Conservation (phyloP, 2,888 invertebrate species). For the Ennomos erosarius region DNA sequence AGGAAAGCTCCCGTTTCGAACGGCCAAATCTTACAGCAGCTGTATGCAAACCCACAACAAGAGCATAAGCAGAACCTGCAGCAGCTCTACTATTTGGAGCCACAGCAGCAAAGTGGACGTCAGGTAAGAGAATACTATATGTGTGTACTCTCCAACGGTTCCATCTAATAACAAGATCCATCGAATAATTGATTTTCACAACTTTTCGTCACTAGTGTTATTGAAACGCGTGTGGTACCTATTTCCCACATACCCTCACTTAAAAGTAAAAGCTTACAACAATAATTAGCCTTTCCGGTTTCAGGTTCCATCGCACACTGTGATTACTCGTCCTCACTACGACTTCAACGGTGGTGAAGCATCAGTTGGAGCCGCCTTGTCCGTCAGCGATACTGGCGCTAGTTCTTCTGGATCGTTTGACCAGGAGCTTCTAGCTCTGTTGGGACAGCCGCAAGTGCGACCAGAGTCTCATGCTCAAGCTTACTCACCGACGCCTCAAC, state of each 20-base stretch:
- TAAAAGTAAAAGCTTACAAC: too few species aligned
- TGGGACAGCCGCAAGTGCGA: conserved; percentile 62
- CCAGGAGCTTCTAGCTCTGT: conserved; percentile 67
- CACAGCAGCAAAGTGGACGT: conserved; percentile 68
- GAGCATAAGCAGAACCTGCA: conserved; percentile 72
- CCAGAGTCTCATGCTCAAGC: conserved; percentile 59
- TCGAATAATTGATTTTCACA: too few species aligned
- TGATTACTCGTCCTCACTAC: conserved; percentile 75
- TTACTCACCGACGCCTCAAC: conserved; percentile 45
- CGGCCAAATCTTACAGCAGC: conserved; percentile 68
- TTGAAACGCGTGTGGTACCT: too few species aligned
- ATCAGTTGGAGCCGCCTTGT: conserved; percentile 77
- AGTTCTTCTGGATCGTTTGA: conserved; percentile 58
- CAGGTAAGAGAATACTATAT: conserved; percentile 53
- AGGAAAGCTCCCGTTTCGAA: conserved; percentile 67
- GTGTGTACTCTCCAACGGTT: background rate
- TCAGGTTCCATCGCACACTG: conserved; percentile 76
- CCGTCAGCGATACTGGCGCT: conserved; percentile 72
- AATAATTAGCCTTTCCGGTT: conserved; percentile 21
- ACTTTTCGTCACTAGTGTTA: too few species aligned
- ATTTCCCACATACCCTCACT: too few species aligned
- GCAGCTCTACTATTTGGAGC: conserved; percentile 72
- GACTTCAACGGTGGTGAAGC: conserved; percentile 76
- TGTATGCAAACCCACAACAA: conserved; percentile 66
- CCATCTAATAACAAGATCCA: too few species aligned